A percentile compares a stretch with the other conserved stretches of the same genome.
phyloP scores from a whole-genome alignment of 2,888 invertebrate species.

The Lepidocyrtoides sp. region DNA sequence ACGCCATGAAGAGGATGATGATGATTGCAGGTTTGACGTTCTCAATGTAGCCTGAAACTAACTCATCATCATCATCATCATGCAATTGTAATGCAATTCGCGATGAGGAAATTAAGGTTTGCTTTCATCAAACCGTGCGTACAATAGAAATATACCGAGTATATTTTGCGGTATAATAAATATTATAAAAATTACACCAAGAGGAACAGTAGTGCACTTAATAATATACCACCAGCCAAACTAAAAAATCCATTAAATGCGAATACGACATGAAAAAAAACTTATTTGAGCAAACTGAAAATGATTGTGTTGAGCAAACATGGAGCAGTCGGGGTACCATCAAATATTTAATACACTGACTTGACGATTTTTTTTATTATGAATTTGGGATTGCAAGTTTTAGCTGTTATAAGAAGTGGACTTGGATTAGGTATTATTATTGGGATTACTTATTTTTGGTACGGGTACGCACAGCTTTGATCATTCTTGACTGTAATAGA shows the following conservation, averaged over 20 bases:
- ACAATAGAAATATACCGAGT: neutral
- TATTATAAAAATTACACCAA: neutral
- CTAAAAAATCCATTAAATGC: constrained; percentile 45
- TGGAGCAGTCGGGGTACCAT: too few relatives aligned
- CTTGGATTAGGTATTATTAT: too few relatives aligned
- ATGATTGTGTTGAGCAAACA: too few relatives aligned
- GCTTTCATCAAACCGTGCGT: constrained; percentile 16
- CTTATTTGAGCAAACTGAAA: too few relatives aligned
- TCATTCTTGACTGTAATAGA: too few relatives aligned
- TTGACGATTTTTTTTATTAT: too few relatives aligned
- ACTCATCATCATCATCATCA: too few relatives aligned
- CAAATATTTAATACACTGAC: too few relatives aligned
- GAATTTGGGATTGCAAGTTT: neutral
- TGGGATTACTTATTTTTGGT: constrained; percentile 14
- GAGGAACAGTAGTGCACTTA: neutral
- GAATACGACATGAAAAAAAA: constrained; percentile 7
- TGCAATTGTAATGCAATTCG: constrained; percentile 59
- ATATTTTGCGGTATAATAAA: neutral
- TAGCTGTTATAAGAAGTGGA: neutral
- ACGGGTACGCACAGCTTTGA: too few relatives aligned
- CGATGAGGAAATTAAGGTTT: constrained; percentile 66
- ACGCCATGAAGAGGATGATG: constrained; percentile 34
- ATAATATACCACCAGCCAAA: neutral
- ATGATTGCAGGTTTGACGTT: constrained; percentile 69
- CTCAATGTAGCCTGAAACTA: constrained; percentile 15